Base-by-base conservation (phyloP, 2,888 invertebrate species). In the Zygogramma bicolorata region DNA sequence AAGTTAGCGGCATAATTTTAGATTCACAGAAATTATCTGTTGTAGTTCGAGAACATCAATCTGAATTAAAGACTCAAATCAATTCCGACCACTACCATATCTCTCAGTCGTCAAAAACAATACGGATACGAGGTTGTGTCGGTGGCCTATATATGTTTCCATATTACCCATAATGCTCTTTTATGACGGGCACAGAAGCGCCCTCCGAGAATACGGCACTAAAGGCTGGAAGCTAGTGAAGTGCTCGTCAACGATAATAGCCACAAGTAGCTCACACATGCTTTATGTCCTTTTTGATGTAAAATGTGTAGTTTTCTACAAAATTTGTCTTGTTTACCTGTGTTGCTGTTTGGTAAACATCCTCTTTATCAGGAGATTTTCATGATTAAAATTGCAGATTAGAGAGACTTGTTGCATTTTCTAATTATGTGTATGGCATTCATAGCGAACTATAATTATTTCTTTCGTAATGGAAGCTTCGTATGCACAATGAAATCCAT, bases 231-330 rank as follows among this genome's bases (percentile, higher is more conserved):
- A 84, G 84, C 83, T 83, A 81, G 81, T 84, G 78, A 81, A 85
- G 85, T 79, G 85, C 86, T 85, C 85, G 83, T 84, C 84, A 83
- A 80, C 84, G 84, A 85, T 85, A 85, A 86, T 86, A 83, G 84
- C 84, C 83, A 85, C 84, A 85, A 85, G 86, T 85, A 85, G 84
- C 84, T 84, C 81, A 83, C 84, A 84, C 83, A 84, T 81, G 81
- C 83, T 84, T 84, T 82, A 84, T 84, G 82, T 84, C 80, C 63
- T 83, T 85, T 85, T 84, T 83, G 81, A 84, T 81, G 84, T 83
- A 79, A 80, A 84, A 80, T 75, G 82, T 82, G 82, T 82, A 82
- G 82, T 85, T 85, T 85, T 85, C 82, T 84, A 82, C 82, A 82
- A 84, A 84, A 84, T 84, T 84, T 83, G 84, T 84, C 84, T 83